These are phyloP conservation scores for Anoncus sp. DNA, from an alignment of 2,888 invertebrate species.

Conservation along the genomic window DNA sequence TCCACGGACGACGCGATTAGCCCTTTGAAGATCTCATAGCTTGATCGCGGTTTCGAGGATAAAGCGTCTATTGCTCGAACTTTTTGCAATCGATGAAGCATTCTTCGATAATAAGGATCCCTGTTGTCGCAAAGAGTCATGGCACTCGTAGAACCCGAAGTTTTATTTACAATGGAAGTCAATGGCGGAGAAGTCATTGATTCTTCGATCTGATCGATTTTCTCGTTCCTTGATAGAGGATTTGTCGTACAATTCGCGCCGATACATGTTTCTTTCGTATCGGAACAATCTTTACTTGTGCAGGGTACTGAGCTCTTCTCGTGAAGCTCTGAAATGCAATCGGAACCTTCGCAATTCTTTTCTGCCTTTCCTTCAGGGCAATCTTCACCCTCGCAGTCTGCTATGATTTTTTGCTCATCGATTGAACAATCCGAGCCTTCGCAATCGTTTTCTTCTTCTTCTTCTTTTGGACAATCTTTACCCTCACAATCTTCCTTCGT, in stretches of 20 bases:
- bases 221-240: no score
- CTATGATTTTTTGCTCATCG: neutral
- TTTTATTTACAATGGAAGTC: neutral
- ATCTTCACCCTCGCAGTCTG: conserved; percentile 25
- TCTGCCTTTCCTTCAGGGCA: conserved; percentile 21
- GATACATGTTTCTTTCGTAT: no score
- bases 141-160: neutral
- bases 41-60: conserved; percentile 10
- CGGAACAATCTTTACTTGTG: no score
- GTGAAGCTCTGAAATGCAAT: neutral
- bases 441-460: conserved; percentile 5
- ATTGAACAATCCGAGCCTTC: neutral
- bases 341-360: conserved; percentile 1
- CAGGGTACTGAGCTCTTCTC: no score
- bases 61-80: conserved; percentile 53
- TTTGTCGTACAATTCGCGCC: no score
- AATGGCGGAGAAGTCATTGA: neutral
- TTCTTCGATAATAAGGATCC: conserved; percentile 65
- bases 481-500: neutral
- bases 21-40: conserved; percentile 6
- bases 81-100: conserved; percentile 60
- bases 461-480: neutral
- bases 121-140: conserved; percentile 62
- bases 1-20: neutral
- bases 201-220: neutral